A percentile compares a stretch with the other conserved stretches of the same genome.
Evolutionary conservation across 2,888 invertebrate genomes (phyloP).

Genomic region (Epirrita christyi): DNA sequence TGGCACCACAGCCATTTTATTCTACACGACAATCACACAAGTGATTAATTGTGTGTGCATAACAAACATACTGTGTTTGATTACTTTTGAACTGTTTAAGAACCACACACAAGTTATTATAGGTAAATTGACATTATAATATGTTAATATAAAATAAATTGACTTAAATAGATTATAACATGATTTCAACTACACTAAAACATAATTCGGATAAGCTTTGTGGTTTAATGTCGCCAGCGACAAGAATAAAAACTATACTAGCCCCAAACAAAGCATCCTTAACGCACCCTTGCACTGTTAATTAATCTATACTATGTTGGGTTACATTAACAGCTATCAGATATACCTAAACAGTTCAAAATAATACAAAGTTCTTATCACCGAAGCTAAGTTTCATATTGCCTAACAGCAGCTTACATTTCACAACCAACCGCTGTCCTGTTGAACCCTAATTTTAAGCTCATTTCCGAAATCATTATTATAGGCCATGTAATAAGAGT

Average conservation of each 20-base stretch:
- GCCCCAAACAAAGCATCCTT: constrained; percentile 16
- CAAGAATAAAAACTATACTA: constrained; percentile 23
- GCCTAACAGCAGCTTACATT: constrained; percentile 55
- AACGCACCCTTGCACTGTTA: constrained; percentile 16
- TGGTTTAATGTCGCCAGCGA: constrained; percentile 30
- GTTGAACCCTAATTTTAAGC: constrained; percentile 63
- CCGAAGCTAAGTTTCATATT: constrained; percentile 54
- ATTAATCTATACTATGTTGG: not conserved
- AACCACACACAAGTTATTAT: not conserved
- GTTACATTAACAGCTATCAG: not conserved
- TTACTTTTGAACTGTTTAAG: constrained; percentile 40
- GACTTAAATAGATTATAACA: constrained; percentile 15
- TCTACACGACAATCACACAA: constrained; percentile 60
- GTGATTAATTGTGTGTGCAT: constrained; percentile 70
- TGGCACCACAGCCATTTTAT: constrained; percentile 78
- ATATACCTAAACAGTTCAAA: constrained; percentile 46
- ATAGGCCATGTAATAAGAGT: constrained; percentile 19
- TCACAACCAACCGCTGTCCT: constrained; percentile 70
- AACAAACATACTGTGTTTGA: constrained; percentile 47
- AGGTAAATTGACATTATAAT: not conserved
- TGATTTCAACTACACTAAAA: constrained; percentile 18
- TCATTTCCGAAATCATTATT: constrained; percentile 53
- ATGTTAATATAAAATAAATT: not conserved
- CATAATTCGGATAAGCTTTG: constrained; percentile 17
- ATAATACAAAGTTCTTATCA: constrained; percentile 47